A percentile compares a stretch with the other conserved stretches of the same genome.
These are phyloP conservation scores for Premnoplex brunnescens DNA, from an alignment of 2,797 vertebrate species.

Conservation along the genomic window DNA sequence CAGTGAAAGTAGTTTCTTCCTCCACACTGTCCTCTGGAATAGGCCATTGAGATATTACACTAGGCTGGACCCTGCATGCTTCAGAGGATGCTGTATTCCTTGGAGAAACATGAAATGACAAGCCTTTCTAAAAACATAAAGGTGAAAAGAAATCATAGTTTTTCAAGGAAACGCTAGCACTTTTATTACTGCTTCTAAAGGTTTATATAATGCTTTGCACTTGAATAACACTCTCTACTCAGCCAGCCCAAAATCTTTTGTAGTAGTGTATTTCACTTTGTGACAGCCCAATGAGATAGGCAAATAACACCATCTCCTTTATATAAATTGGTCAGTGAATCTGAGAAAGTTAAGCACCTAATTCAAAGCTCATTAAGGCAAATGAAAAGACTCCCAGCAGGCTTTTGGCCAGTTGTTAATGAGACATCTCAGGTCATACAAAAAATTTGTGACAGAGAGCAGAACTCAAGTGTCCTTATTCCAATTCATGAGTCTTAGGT, in stretches of 20 bases:
- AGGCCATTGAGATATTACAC: background rate
- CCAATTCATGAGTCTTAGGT: background rate
- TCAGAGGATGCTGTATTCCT: background rate
- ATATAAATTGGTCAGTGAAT: conserved; percentile 42
- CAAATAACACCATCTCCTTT: conserved; percentile 44
- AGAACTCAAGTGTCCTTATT: conserved; percentile 37
- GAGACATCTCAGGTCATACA: conserved; percentile 45
- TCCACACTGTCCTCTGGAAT: background rate
- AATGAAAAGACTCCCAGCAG: conserved; percentile 60
- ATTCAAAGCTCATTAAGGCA: conserved; percentile 58
- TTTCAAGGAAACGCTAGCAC: conserved; percentile 2
- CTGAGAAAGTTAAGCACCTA: conserved; percentile 55
- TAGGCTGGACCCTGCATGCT: background rate
- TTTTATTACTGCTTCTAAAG: conserved; percentile 47
- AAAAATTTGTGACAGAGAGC: conserved; percentile 48
- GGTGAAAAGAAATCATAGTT: conserved; percentile 23
- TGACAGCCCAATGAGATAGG: conserved; percentile 11
- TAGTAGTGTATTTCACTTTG: conserved; percentile 12
- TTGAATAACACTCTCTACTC: conserved; percentile 9
- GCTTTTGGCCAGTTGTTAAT: conserved; percentile 53
- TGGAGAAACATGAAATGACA: background rate
- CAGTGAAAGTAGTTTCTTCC: background rate
- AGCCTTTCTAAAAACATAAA: background rate
- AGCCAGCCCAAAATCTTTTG: conserved; percentile 26
- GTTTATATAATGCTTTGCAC: conserved; percentile 27